Conservation (phyloP, 92 coral and sea anemone genomes). For the Phenganax marumi region DNA sequence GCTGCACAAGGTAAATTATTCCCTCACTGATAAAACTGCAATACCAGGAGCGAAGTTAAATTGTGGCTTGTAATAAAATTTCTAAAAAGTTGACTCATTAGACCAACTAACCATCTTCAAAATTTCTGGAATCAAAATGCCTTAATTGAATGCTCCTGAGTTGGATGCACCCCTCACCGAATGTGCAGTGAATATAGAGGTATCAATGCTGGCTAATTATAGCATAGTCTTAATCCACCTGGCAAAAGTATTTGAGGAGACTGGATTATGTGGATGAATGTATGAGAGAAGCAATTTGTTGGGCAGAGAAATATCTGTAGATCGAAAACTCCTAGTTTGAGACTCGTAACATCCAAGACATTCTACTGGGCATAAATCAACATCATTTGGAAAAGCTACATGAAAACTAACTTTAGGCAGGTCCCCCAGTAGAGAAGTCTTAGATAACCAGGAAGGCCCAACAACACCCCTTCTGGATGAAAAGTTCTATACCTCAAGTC, state of each 20-base stretch:
- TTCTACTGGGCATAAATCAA: conserved; percentile 2
- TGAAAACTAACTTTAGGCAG: not conserved
- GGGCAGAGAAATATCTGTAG: not conserved
- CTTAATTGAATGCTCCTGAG: no score
- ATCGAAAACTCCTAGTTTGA: not conserved
- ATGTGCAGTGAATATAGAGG: not conserved
- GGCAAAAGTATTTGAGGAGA: not conserved
- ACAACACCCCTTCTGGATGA: not conserved
- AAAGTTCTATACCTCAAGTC: not conserved
- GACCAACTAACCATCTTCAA: no score
- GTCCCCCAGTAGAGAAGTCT: not conserved
- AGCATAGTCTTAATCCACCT: not conserved
- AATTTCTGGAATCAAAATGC: no score
- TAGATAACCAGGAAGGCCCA: not conserved
- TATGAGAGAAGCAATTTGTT: not conserved
- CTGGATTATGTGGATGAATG: not conserved
- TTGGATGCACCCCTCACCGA: no score
- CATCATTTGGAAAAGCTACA: not conserved
- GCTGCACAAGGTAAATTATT: no score
- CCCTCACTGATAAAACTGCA: no score
- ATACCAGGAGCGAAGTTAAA: no score
- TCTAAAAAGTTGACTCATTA: no score
- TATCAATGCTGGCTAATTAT: not conserved
- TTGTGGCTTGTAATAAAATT: no score
- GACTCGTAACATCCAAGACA: not conserved